A percentile compares a stretch with the other conserved stretches of the same genome.
phyloP scores from a whole-genome alignment of 2,113 vertebrate species.

The Labrus mixtus region DNA sequence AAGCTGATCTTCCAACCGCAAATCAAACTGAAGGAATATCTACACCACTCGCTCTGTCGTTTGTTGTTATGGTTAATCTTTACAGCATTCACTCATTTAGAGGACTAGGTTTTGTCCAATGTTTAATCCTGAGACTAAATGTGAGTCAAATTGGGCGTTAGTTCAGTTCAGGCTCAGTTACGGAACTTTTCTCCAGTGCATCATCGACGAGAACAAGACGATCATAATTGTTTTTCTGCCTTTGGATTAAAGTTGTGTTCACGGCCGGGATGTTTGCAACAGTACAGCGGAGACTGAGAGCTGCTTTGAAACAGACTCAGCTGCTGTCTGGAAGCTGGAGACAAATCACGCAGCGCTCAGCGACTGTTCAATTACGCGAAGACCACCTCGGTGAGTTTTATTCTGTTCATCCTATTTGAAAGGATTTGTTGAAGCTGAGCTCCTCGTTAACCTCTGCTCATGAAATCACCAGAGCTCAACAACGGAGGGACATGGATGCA shows the following conservation, averaged over 20 bases:
- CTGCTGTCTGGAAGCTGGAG: slow-evolving; percentile 9
- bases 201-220: too few species aligned
- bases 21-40: too few species aligned
- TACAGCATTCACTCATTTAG: background rate
- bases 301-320: background rate
- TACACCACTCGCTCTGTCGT: too few species aligned
- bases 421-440: rapidly evolving
- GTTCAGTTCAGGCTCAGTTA: too few species aligned
- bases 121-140: too few species aligned
- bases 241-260: background rate
- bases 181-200: too few species aligned
- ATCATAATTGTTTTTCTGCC: rapidly evolving
- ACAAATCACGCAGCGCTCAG: slow-evolving; percentile 8
- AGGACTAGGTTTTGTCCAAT: background rate
- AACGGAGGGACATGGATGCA: slow-evolving; percentile 82
- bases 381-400: slow-evolving; percentile 78
- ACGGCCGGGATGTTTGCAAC: slow-evolving; percentile 34
- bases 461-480: slow-evolving; percentile 80
- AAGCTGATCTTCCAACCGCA: background rate
- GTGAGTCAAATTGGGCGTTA: too few species aligned
- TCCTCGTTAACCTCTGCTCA: rapidly evolving
- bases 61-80: background rate
- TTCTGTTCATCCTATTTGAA: rapidly evolving
- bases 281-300: slow-evolving; percentile 4
- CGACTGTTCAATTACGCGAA: slow-evolving; percentile 25